A percentile compares a stretch with the other conserved stretches of the same genome.
phyloP scores from a whole-genome alignment of 2,888 invertebrate genomes.

The Tiliacea citrago region DNA sequence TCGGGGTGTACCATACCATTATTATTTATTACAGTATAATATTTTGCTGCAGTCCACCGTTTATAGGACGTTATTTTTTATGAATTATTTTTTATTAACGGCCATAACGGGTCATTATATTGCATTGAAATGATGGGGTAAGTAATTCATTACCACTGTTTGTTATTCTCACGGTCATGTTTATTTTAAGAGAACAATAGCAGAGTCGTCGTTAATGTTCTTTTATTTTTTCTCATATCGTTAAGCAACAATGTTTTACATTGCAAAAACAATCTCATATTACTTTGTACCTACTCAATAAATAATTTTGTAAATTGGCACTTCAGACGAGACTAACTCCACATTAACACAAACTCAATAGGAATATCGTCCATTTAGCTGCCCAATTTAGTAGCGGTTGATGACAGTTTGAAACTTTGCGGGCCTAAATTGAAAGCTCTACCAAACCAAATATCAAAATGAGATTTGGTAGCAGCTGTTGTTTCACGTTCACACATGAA shows the following conservation, averaged over 20 bases:
- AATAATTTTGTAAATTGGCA: conserved; percentile 17
- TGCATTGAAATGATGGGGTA: conserved; percentile 82
- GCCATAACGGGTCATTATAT: conserved; percentile 86
- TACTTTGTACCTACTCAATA: background rate
- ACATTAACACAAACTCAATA: conserved; percentile 46
- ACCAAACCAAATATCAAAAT: conserved; percentile 43
- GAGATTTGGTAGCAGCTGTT: conserved; percentile 52
- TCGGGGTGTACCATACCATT: conserved; percentile 85
- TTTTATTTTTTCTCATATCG: conserved; percentile 36
- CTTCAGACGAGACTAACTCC: conserved; percentile 9
- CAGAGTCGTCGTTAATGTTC: conserved; percentile 41
- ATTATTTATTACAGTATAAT: conserved; percentile 89
- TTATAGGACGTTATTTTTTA: conserved; percentile 85
- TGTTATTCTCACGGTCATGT: conserved; percentile 86
- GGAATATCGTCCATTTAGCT: conserved; percentile 38
- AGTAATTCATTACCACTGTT: conserved; percentile 85
- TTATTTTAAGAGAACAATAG: conserved; percentile 69
- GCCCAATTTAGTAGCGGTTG: conserved; percentile 39
- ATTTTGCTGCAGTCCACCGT: conserved; percentile 88
- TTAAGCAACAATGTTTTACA: background rate
- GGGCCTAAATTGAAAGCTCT: conserved; percentile 38
- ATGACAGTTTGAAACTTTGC: conserved; percentile 51
- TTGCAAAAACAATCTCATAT: background rate
- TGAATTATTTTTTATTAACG: conserved; percentile 88
- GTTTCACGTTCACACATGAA: conserved; percentile 33